These are phyloP conservation scores for Pelobates fuscus DNA, from an alignment of 2,113 vertebrate genomes.

Conservation along the genomic window DNA sequence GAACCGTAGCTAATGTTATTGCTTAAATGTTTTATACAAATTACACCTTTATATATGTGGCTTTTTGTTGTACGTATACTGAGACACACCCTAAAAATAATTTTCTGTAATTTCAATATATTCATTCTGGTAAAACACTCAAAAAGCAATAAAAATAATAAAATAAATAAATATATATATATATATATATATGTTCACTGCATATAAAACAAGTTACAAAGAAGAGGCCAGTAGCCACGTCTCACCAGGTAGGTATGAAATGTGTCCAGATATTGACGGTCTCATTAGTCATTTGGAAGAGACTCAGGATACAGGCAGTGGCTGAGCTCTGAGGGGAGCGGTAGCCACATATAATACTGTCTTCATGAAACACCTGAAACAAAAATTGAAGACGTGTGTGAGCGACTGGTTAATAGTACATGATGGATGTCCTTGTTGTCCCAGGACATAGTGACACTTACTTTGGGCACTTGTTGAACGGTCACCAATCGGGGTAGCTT, in stretches of 20 bases:
- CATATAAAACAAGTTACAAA: no score
- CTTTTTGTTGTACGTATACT: no score
- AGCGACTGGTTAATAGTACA: background rate
- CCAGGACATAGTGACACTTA: slow-evolving; percentile 63
- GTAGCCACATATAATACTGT: slow-evolving; percentile 88
- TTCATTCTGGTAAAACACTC: no score
- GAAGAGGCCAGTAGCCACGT: background rate
- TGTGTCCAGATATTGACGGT: slow-evolving; percentile 97
- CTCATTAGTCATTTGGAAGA: slow-evolving; percentile 93
- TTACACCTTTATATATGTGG: no score
- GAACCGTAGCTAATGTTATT: no score
- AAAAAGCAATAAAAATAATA: no score
- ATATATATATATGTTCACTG: no score
- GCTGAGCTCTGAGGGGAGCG: slow-evolving; percentile 84
- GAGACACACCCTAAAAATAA: no score
- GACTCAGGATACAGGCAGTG: slow-evolving; percentile 83
- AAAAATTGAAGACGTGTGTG: background rate
- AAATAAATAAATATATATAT: no score
- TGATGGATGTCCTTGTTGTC: background rate
- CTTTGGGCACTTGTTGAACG: slow-evolving; percentile 87
- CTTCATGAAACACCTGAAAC: slow-evolving; percentile 84
- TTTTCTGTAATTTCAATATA: no score
- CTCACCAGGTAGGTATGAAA: slow-evolving; percentile 86
- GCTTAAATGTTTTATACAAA: no score
- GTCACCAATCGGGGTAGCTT: slow-evolving; percentile 78